Conservation (phyloP, 2,113 vertebrate species). For the Uropsilus gracilis region DNA sequence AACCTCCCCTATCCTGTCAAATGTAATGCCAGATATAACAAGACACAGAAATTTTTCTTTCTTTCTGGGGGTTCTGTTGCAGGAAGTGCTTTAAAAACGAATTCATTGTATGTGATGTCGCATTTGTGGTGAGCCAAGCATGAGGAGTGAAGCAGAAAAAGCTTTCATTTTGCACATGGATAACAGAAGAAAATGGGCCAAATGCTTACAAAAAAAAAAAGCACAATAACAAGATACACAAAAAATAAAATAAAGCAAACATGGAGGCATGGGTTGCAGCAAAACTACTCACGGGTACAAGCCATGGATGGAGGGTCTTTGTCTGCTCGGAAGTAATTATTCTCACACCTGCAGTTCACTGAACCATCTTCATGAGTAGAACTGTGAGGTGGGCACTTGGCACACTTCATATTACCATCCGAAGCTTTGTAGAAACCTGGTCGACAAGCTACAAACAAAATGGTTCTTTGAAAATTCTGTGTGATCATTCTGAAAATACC, state of each 20-base stretch:
- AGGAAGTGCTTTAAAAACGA: conserved; percentile 47
- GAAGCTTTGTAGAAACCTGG: conserved; percentile 97
- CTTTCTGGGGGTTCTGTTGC: not conserved
- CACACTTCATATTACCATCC: conserved; percentile 93
- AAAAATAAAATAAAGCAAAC: conserved; percentile 68
- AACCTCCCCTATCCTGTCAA: conserved; percentile 64
- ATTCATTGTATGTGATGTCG: conserved; percentile 62
- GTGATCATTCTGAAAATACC: not conserved
- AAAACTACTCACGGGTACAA: conserved; percentile 95
- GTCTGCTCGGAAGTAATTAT: conserved; percentile 97
- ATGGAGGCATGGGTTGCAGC: conserved; percentile 78
- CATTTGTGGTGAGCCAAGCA: conserved; percentile 78
- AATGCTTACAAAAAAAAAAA: conserved; percentile 60
- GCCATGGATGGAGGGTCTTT: conserved; percentile 97
- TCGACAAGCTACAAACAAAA: conserved; percentile 90
- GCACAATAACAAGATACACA: not conserved
- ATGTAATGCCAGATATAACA: conserved; percentile 52
- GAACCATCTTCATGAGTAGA: conserved; percentile 93
- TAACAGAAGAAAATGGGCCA: conserved; percentile 53
- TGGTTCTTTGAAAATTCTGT: not conserved
- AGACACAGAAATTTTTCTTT: not conserved
- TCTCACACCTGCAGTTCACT: conserved; percentile 95
- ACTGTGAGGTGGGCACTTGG: conserved; percentile 97
- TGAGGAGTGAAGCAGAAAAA: conserved; percentile 60
- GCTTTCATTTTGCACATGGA: conserved; percentile 63